Percentiles rank a stretch among this genome's conserved stretches.
Evolutionary conservation across 2,888 invertebrate genomes (phyloP).

Genomic region (Vannuccia rotundouncinata): DNA sequence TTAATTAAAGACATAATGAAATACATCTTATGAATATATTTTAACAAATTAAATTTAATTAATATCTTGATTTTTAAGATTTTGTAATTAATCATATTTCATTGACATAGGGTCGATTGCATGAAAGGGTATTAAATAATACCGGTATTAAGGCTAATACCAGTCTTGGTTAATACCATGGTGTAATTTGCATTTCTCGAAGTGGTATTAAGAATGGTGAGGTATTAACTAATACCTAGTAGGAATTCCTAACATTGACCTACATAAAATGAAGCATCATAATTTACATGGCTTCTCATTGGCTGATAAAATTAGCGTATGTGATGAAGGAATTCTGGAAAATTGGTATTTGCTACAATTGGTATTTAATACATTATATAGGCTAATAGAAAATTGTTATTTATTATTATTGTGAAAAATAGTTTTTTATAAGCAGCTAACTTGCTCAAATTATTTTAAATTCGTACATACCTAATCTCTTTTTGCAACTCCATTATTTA

Average conservation of each 20-base stretch:
- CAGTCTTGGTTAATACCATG: not conserved
- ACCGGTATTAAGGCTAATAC: not conserved
- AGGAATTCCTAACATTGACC: not conserved
- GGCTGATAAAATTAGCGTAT: not conserved
- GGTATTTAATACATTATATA: too few relatives aligned
- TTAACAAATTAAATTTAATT: too few relatives aligned
- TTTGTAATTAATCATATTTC: too few relatives aligned
- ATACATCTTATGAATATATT: too few relatives aligned
- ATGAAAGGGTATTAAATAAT: not conserved
- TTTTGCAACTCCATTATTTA: slow-evolving; percentile 25
- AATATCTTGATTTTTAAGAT: too few relatives aligned
- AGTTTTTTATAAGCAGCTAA: not conserved
- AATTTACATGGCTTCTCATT: not conserved
- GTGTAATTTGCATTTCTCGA: not conserved
- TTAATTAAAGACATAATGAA: too few relatives aligned
- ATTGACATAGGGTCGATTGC: not conserved
- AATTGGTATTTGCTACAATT: not conserved
- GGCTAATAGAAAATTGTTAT: not conserved
- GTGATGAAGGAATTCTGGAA: not conserved
- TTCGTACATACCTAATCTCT: not conserved
- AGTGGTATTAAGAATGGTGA: not conserved
- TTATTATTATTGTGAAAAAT: not conserved
- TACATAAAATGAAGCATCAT: not conserved
- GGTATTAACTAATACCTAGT: not conserved
- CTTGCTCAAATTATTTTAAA: not conserved